Evolutionary conservation across 2,888 invertebrate genomes (phyloP), one percentile per base, ranked within the genome.

Genomic region (Chymomyza amoena): DNA sequence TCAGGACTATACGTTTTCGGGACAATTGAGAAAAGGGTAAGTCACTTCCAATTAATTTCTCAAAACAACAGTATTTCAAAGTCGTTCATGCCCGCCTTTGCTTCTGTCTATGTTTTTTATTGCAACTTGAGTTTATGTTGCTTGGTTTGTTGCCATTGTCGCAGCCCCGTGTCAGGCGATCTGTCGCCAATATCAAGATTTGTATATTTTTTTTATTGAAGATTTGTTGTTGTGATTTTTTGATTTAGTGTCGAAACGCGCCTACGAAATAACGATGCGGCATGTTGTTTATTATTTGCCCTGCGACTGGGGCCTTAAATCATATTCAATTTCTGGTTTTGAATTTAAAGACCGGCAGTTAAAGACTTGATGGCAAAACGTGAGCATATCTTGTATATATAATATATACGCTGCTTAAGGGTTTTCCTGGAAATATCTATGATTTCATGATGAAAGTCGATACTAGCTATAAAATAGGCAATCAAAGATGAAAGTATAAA

Each of bases 91-190:
- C 25, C 25, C 25, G 25, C 25, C 25, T 1, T 4, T 7, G 9
- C 7, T 1, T 32, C 1, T 1, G 32, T 6, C 32, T 32, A 32
- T 32, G 7, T 32, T 6, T 32, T 32, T 32, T 32, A 32, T 32
- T 32, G 7, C 71, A 70, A 71, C 79, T 80, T 78, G 81, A 75
- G 81, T 78, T 75, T 83, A 85, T 80, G 73, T 70, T 70, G 6
- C 39, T 56, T 64, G 52, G 28, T 62, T 66, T 61, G 54, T 64
- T 64, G 15, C 39, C 13, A 45, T 45, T 45, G 10, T 45, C 54
- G 51, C 52, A 51, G 16, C 32, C 28, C 57, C 16, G 7, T 20
- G 45, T 20, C 57, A 51, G 13, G 10, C 45, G 66, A n/a, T 15
- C 36, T 52, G 15, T 45, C 25, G 70, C 68, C 67, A 28, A 61